Evolutionary conservation across 1,140 invertebrate species (phyloP), one percentile per base, ranked within the genome.

Genomic region (Drosophila equinoxialis): DNA sequence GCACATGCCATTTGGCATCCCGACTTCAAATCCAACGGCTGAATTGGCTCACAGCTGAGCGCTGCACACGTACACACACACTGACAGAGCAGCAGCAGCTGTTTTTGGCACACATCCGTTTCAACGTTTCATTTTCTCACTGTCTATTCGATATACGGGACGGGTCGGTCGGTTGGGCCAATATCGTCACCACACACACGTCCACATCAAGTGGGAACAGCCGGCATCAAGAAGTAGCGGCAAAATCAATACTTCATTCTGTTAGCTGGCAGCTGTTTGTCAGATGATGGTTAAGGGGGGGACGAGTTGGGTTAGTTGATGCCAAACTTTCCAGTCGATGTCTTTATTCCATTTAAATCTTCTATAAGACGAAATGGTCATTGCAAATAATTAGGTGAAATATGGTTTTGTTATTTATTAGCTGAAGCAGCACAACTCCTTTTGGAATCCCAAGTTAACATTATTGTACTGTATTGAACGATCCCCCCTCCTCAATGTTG

Each of bases 11-110:
- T 68, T 69, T 55, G 45, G 55, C 65, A 65, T 64, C 48, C 45
- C 17, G 35, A 63, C 48, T 74, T 62, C 37, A 66, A 74, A 76
- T 66, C 51, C 66, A 71, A 81, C 82, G 81, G 71, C 78, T 81
- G 78, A 80, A 74, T 85, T 41, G 14, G 30, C 54, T 71, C 82
- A 73, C 82, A 85, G 82, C 82, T 85, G 82, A 85, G 82, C 82
- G 71, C 48, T 33, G 51, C 65, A 67, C 71, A 67, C 65, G 64
- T 65, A 70, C 78, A 48, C 55, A 55, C 48, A 73, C 35, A 71
- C 59, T 54, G 30, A 61, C 37, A 7, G 41, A 7, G 55, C 48
- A 62, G 13, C 65, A 55, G 66, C 75, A 77, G 75, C 75, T 77
- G 75, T 77, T 77, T 42, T 51, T 26, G 42, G 17, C 60, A 37